Evolutionary conservation across 2,888 invertebrate genomes (phyloP).

Genomic region (Tupiocoris notatus): DNA sequence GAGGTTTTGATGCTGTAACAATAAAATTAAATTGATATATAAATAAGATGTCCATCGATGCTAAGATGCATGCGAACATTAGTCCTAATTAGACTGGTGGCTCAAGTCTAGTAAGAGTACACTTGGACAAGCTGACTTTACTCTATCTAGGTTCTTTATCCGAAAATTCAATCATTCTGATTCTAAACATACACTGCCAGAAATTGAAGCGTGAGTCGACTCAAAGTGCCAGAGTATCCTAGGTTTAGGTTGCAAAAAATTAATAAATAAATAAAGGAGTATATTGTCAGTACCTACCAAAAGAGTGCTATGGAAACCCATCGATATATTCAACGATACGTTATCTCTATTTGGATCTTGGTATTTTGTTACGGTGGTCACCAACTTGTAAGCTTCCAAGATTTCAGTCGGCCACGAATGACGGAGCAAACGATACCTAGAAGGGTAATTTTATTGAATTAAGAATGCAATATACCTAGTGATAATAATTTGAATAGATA

Average conservation of each 20-base stretch:
- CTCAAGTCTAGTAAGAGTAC: too few relatives aligned
- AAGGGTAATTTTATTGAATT: too few relatives aligned
- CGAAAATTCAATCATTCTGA: too few relatives aligned
- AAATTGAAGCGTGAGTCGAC: too few relatives aligned
- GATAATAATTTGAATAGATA: too few relatives aligned
- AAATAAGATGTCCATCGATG: too few relatives aligned
- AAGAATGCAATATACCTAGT: too few relatives aligned
- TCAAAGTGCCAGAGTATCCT: too few relatives aligned
- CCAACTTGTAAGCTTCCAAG: conserved; percentile 4
- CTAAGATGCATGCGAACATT: not conserved
- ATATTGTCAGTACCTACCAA: not conserved
- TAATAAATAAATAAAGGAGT: not conserved
- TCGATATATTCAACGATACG: conserved; percentile 4
- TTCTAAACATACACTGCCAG: too few relatives aligned
- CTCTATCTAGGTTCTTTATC: too few relatives aligned
- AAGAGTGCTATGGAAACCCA: not conserved
- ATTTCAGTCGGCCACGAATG: conserved; percentile 62
- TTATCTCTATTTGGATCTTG: not conserved
- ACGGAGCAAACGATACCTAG: conserved; percentile 62
- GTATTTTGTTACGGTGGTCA: conserved; percentile 6
- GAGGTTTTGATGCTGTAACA: conserved; percentile 8
- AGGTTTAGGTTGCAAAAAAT: not conserved
- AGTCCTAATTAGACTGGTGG: too few relatives aligned
- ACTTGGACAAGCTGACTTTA: too few relatives aligned
- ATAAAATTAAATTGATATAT: conserved; percentile 1